Evolutionary conservation across 1,140 invertebrate species (phyloP), one percentile per base, ranked within the genome.

Genomic region (Atta colombica): DNA sequence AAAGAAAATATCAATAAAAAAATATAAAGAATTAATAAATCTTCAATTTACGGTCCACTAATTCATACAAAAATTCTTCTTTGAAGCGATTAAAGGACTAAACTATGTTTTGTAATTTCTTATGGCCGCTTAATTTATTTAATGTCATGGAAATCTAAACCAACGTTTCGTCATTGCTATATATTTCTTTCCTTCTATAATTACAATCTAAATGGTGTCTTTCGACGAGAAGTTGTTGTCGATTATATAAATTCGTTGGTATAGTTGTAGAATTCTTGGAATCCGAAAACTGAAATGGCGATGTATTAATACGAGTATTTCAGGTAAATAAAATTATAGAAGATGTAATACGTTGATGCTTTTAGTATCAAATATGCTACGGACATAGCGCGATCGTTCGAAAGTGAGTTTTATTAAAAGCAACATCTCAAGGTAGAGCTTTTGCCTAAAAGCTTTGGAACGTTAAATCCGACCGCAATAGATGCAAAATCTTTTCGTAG

Each of bases 401-500:
- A 35, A 69, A 61, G 25, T 45, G 55, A 84, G 55, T 84, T 84
- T 75, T 75, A 74, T 82, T 82, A 74, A 75, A 84, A 51, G 80
- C 69, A 82, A 51, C 69, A 61, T 74, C 39, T 69, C 68, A 74
- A 61, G 72, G 28, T 16, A 18, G 25, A 45, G 45, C 21, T 58
- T 45, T 14, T 16, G 39, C 35, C 18, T 21, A 35, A 49, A 61
- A 16, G 39, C 18, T 25, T 74, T 35, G 53, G 45, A 75, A 61
- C 16, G 21, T 82, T 74, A 74, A 82, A 82, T 82, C 25, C 39
- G 16, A 31, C 45, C 25, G 69, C 55, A 31, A 75, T 63, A 74
- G 55, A 39, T 21, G 69, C 45, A 31, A 75, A 84, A 51, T 39
- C 28, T 75, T 75, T 45, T 63, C 14, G 14, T 61, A 75, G n/a